Evolutionary conservation across 2,888 invertebrate species (phyloP).

Genomic region (Drosophila subsilvestris): DNA sequence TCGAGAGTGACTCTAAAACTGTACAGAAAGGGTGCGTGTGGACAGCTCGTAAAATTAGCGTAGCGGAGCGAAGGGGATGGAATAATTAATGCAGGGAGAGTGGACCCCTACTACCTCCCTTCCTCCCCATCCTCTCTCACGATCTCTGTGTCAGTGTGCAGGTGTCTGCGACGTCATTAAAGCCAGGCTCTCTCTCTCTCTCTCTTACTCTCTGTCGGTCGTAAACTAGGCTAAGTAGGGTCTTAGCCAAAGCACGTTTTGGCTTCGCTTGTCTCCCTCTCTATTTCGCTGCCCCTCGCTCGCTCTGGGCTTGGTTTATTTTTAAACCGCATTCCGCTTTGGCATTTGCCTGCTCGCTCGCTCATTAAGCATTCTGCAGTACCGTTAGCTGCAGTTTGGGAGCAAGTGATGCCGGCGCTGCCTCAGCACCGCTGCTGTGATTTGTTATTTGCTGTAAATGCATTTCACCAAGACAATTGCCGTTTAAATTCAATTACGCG

Average conservation of each 20-base stretch:
- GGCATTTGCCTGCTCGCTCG: conserved; percentile 50
- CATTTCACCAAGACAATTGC: conserved; percentile 62
- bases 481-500: conserved; percentile 70
- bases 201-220: conserved; percentile 18
- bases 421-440: conserved; percentile 7
- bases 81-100: conserved; percentile 1
- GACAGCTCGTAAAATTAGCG: conserved; percentile 54
- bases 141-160: conserved; percentile 20
- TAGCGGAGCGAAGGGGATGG: conserved; percentile 14
- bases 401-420: conserved; percentile 18
- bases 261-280: conserved; percentile 41
- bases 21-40: conserved; percentile 53
- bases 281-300: background rate
- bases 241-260: conserved; percentile 79
- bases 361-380: conserved; percentile 28
- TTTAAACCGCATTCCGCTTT: conserved; percentile 77
- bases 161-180: conserved; percentile 53
- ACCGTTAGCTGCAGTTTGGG: conserved; percentile 40
- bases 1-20: conserved; percentile 50
- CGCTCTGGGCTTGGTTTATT: conserved; percentile 69
- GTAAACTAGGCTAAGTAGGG: conserved; percentile 81
- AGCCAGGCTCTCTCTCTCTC: conserved; percentile 45
- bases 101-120: conserved; percentile 3
- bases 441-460: conserved; percentile 32
- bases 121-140: background rate